Evolutionary conservation across 2,113 vertebrate genomes (phyloP), one percentile per base, ranked within the genome.

Genomic region (Tricholaema leucomelas): DNA sequence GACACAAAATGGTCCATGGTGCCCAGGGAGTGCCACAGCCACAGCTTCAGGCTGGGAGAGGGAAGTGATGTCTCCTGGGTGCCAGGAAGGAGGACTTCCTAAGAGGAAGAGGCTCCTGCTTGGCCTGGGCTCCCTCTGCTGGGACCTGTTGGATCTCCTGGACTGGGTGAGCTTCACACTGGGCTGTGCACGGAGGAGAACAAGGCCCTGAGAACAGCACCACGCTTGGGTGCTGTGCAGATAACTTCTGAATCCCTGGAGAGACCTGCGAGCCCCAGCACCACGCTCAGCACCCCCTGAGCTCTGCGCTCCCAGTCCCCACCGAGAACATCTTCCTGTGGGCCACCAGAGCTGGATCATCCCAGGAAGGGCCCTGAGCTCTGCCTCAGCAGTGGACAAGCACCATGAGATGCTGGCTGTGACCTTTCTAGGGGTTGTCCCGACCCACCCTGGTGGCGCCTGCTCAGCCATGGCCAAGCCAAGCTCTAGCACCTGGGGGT

Each of bases 21-120:
- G 15, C 61, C 6, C 0, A 1, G 19, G 17, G 60, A 67, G 17
- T 1, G 2, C 12, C 59, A 33, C 0, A 7, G 40, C 30, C 69
- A 66, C 73, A 30, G 61, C 52, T 36, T 24, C 52, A 20, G 56
- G 0, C 2, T 12, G 55, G 55, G 44, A 38, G 46, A 35, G 23
- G 28, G 59, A 59, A 38, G 25, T 2, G 1, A 24, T 0, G 17
- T 25, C 66, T 64, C 55, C 73, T 2, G 15, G 10, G 55, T 4
- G 18, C 31, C 4, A 24, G 3, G 52, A 25, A 35, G 40, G 1
- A 21, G 9, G 24, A 5, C 44, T 60, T 21, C 24, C 19, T 21
- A n/a, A 24, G 24, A 33, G 36, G 24, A 35, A 27, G 52, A 55
- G 55, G 59, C 33, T 76, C 54, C 63, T 65, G 56, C 2, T 1